Evolutionary conservation across 2,888 invertebrate genomes (phyloP).

Genomic region (Parochlus steinenii): DNA sequence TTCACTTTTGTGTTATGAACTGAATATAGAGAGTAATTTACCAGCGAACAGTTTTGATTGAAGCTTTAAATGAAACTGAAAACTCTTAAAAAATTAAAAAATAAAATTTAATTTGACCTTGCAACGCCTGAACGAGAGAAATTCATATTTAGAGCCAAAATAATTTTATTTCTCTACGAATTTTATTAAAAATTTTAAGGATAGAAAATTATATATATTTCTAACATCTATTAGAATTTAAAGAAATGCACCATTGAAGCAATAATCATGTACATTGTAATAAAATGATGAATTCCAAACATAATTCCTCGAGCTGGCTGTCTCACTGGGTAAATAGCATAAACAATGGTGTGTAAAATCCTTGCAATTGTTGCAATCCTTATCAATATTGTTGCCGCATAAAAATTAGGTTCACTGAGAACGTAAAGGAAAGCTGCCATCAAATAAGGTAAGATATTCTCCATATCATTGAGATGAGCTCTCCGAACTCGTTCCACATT

Average conservation of each 20-base stretch:
- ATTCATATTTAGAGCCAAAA: too few species aligned
- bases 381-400: conserved; percentile 27
- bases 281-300: conserved; percentile 25
- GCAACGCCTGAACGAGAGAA: too few species aligned
- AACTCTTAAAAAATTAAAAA: too few species aligned
- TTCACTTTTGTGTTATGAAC: too few species aligned
- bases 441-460: conserved; percentile 37
- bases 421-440: conserved; percentile 34
- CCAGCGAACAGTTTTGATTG: too few species aligned
- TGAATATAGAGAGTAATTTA: too few species aligned
- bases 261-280: conserved; percentile 31
- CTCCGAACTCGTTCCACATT: conserved; percentile 36
- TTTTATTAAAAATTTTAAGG: too few species aligned
- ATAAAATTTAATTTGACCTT: too few species aligned
- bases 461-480: conserved; percentile 39
- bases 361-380: conserved; percentile 20
- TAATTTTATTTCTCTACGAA: too few species aligned
- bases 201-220: too few species aligned
- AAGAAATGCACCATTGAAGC: conserved; percentile 15
- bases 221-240: conserved; percentile 7
- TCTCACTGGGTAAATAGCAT: conserved; percentile 29
- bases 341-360: conserved; percentile 34
- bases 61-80: too few species aligned
- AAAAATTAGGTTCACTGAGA: conserved; percentile 31
- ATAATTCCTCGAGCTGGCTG: conserved; percentile 33